Base-by-base conservation (phyloP, 2,888 invertebrate genomes). In the Andrena fulva region DNA sequence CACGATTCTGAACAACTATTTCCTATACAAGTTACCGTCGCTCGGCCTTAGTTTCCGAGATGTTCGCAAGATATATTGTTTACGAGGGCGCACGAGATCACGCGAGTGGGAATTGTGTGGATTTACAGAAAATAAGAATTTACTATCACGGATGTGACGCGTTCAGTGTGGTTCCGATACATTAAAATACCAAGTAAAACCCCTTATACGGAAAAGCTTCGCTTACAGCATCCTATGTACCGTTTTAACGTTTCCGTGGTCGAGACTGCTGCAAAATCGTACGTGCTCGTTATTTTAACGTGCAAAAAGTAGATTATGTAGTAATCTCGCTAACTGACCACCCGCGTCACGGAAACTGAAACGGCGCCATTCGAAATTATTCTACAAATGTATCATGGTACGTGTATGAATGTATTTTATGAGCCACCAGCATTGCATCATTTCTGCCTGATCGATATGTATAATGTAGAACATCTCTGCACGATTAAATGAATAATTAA, bases 401-500 rank as follows among this genome's bases (percentile, higher is more conserved):
- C 52, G 20, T 52, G 52, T 20, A n/a, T 12, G 10, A 3, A 16
- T 24, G 62, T 50, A 50, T n/a, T 31, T 24, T 64, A 12, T 54
- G 52, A 72, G 52, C 64, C 35, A 64, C 33, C 54, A 72, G 27
- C 4, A 2, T 72, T 64, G n/a, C 64, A 27, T 72, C 33, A 72
- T 20, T 31, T 24, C 16, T 27, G 24, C 62, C 20, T 16, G 62
- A 62, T 33, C 50, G 33, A 7, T 24, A 24, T 8, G 56, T 52
- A 71, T 8, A 62, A 71, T 71, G 29, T 52, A 71, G 60, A 71
- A 71, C 24, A n/a, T 52, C 33, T 50, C 29, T 31, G 62, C 48
- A 24, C 33, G 63, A 63, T 64, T 52, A 50, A 54, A 72, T 64
- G 72, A 72, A 72, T 72, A 72, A 72, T 72, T 72, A 52, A 72